Conservation (phyloP, 2,888 invertebrate species). For the Syrista parreyssii region DNA sequence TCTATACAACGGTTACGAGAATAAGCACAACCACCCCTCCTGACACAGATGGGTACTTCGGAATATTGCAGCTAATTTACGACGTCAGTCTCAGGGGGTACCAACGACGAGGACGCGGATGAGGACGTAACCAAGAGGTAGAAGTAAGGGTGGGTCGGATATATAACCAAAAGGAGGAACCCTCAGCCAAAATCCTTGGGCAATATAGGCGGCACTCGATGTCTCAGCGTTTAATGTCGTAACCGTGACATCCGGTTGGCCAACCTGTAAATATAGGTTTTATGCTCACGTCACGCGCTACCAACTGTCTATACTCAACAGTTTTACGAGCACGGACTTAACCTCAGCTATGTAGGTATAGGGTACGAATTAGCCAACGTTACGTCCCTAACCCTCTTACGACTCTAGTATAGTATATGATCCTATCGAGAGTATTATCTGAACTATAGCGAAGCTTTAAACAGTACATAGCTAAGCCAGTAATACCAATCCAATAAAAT, state of each 20-base stretch:
- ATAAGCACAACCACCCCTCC: background rate
- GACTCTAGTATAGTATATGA: background rate
- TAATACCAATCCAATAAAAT: background rate
- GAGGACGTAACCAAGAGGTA: background rate
- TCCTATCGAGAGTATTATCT: background rate
- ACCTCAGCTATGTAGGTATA: background rate
- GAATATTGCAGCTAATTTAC: background rate
- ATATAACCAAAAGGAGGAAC: background rate
- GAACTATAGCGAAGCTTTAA: background rate
- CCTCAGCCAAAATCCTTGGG: background rate
- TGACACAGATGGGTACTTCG: background rate
- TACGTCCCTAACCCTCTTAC: background rate
- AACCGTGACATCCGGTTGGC: background rate
- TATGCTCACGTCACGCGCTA: background rate
- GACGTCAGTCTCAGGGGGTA: background rate
- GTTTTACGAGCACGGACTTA: background rate
- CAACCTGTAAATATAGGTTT: background rate
- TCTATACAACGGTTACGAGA: background rate
- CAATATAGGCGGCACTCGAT: background rate
- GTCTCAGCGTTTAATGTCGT: background rate
- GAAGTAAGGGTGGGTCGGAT: background rate
- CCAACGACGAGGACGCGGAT: background rate
- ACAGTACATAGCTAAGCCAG: background rate
- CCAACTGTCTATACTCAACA: background rate
- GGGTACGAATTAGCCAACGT: background rate